Percentiles rank a stretch among this genome's conserved stretches.
Conservation (phyloP, 2,113 vertebrate species). For the Dolichallabes microphthalmus region DNA sequence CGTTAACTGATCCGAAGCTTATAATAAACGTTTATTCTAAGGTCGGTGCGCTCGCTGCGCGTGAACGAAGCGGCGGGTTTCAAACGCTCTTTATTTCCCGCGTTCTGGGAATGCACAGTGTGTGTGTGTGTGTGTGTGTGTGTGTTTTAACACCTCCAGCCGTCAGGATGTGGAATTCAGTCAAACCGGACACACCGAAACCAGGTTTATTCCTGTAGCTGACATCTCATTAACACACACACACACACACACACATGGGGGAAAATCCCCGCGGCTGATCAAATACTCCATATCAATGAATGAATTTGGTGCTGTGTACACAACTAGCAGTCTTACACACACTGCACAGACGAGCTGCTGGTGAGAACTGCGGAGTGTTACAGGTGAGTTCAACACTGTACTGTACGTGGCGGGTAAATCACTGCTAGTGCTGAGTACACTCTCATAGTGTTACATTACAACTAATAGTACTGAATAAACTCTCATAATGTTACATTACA, state of each 20-base stretch:
- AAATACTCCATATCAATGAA: too few species aligned
- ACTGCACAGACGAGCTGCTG: not conserved
- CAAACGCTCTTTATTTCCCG: not conserved
- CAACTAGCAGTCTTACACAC: not conserved
- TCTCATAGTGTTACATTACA: too few species aligned
- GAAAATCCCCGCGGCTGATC: too few species aligned
- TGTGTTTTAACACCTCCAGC: not conserved
- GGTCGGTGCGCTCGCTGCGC: not conserved
- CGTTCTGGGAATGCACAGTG: too few species aligned
- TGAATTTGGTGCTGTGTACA: too few species aligned
- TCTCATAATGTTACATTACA: not conserved
- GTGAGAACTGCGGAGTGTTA: not conserved
- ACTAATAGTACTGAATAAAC: not conserved
- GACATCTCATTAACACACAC: not conserved
- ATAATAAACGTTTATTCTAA: not conserved
- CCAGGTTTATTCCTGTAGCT: not conserved
- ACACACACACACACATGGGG: too few species aligned
- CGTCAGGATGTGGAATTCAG: not conserved
- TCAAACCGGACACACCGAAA: not conserved
- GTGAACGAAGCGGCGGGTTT: not conserved
- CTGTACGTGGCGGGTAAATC: too few species aligned
- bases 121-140: not conserved
- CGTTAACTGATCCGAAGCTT: not conserved
- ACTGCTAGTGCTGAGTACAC: not conserved
- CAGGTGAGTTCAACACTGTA: not conserved